phyloP scores from a whole-genome alignment of 2,888 invertebrate species.

The Dendrolimus houi region DNA sequence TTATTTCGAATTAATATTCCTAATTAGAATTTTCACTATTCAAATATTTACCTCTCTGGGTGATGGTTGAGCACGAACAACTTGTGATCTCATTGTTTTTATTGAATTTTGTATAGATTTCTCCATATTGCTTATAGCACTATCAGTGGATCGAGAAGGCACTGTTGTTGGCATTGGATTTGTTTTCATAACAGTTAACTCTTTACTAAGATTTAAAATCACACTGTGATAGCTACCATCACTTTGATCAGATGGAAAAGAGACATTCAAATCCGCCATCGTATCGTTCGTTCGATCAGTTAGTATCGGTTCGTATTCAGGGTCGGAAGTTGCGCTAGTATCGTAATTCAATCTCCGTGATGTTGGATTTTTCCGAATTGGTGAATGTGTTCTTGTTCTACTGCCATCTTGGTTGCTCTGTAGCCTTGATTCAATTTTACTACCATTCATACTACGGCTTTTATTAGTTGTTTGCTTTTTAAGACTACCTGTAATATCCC shows the following conservation, averaged over 20 bases:
- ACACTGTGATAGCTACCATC: conserved; percentile 26
- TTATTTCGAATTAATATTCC: too few species aligned
- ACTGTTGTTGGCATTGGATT: conserved; percentile 8
- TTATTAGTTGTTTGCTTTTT: conserved; percentile 29
- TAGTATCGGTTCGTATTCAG: conserved; percentile 46
- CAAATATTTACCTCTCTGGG: conserved; percentile 38
- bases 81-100: conserved; percentile 15
- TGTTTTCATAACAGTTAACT: conserved; percentile 20
- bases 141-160: conserved; percentile 23
- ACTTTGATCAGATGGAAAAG: conserved; percentile 58
- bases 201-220: conserved; percentile 14
- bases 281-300: conserved; percentile 71
- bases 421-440: conserved; percentile 16
- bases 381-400: conserved; percentile 40
- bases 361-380: conserved; percentile 22
- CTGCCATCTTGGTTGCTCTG: conserved; percentile 26
- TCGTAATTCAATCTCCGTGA: conserved; percentile 53
- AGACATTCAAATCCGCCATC: conserved; percentile 63
- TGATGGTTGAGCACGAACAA: conserved; percentile 25
- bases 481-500: conserved; percentile 46
- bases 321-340: conserved; percentile 44
- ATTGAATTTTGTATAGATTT: conserved; percentile 34
- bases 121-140: conserved; percentile 32
- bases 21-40: too few species aligned
- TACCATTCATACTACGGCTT: conserved; percentile 16